Evolutionary conservation across 2,888 invertebrate species (phyloP), one percentile per base, ranked within the genome.

Genomic region (Gari tellinella): DNA sequence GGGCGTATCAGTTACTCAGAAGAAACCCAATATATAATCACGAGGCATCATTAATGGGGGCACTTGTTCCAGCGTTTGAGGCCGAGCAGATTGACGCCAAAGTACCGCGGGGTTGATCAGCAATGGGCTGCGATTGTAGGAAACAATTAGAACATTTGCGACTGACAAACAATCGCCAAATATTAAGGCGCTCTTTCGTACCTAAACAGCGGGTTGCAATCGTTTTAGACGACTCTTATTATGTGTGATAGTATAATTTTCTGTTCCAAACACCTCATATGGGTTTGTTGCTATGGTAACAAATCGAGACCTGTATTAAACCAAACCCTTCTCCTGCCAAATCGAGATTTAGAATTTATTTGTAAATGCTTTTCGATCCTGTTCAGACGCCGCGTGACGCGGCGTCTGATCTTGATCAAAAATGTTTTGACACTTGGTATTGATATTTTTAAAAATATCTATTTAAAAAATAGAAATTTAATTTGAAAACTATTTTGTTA

Each of bases 161-260:
- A 31, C 31, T 31, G 31, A 31, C 31, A 31, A 31, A 31, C 31
- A 31, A 31, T 31, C 31, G 31, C 37, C 69, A n/a, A 69, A 67
- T 63, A 72, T 67, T 67, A 65, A 67, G 67, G 67, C 67, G 67
- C 67, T 62, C 58, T 60, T 62, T 37, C 57, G 38, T 52, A 45
- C 17, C 38, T 41, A 53, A 64, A 51, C 72, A 64, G 61, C 64
- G 49, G 76, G 72, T 53, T n/a, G 45, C 41, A 31, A 31, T 37
- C 38, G 43, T 40, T 55, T 60, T 53, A 55, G 41, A 65, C 38
- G 65, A 65, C 61, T 62, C 60, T 61, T 37, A 55, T 68, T 46
- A 56, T 57, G 63, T 43, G 45, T 46, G 61, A 72, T 68, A 61
- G 77, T 72, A 41, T 68, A 68, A 77, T 72, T 77, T 77, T 60